phyloP scores from a whole-genome alignment of 2,113 vertebrate genomes.

The Arizona elegans region DNA sequence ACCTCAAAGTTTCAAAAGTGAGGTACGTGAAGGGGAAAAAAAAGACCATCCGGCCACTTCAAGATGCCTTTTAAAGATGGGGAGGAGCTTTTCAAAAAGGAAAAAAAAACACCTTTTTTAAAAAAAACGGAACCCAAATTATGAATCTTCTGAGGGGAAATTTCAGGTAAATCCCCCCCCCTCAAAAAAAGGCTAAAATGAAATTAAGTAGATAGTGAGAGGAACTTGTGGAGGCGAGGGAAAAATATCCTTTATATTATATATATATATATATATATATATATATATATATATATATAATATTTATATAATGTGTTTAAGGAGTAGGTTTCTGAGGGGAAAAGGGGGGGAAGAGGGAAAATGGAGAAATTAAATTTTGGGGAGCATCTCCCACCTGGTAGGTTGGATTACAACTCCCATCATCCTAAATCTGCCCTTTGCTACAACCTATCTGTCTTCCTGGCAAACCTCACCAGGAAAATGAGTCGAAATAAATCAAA shows the following conservation, averaged over 20 bases:
- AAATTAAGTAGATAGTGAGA: not conserved
- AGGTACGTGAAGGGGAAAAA: not conserved
- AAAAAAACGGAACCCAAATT: not conserved
- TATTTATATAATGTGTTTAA: not conserved
- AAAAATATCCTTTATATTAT: not conserved
- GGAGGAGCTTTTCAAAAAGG: not conserved
- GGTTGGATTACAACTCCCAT: not conserved
- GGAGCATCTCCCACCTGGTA: not conserved
- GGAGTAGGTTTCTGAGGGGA: not conserved
- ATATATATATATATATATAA: no score
- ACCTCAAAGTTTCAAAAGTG: not conserved
- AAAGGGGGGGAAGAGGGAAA: not conserved
- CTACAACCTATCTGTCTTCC: not conserved
- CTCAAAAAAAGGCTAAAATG: not conserved
- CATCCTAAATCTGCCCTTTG: not conserved
- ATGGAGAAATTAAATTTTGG: not conserved
- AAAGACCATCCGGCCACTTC: not conserved
- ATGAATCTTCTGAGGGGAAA: not conserved
- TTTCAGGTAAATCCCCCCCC: no score
- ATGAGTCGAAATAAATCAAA: not conserved
- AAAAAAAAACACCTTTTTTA: no score
- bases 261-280: no score
- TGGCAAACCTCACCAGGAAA: not conserved
- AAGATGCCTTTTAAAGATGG: not conserved
- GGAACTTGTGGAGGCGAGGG: fast-evolving